Conservation (phyloP, 2,888 invertebrate genomes). For the Hofmannophila pseudospretella region DNA sequence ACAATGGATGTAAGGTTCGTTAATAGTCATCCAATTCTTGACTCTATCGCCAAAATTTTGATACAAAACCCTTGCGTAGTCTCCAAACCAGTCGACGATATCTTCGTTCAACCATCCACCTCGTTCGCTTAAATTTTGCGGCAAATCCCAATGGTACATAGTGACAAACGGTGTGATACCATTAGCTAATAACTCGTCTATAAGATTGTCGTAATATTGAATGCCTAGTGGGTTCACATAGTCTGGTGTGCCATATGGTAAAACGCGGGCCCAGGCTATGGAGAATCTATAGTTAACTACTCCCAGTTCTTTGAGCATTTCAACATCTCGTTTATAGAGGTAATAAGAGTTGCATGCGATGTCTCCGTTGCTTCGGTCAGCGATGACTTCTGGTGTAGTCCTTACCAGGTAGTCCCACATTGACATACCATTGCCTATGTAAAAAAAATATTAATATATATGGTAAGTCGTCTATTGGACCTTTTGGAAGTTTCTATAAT, state of each 20-base stretch:
- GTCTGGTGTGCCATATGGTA: constrained; percentile 70
- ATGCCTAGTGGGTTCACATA: constrained; percentile 74
- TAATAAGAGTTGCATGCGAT: constrained; percentile 76
- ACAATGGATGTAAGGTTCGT: constrained; percentile 62
- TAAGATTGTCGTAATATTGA: constrained; percentile 79
- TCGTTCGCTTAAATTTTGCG: constrained; percentile 57
- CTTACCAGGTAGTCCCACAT: constrained; percentile 78
- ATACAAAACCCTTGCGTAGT: constrained; percentile 55
- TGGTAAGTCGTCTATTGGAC: too few relatives aligned
- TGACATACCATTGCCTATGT: constrained; percentile 75
- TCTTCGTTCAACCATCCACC: constrained; percentile 66
- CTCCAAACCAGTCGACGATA: constrained; percentile 52
- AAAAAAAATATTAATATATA: too few relatives aligned
- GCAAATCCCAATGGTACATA: constrained; percentile 70
- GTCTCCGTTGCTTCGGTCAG: constrained; percentile 72
- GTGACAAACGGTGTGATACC: constrained; percentile 77
- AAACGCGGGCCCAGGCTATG: constrained; percentile 78
- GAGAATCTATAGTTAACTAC: constrained; percentile 68
- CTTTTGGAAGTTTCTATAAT: too few relatives aligned
- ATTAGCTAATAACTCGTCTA: constrained; percentile 74
- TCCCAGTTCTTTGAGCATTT: constrained; percentile 47
- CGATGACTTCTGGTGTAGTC: constrained; percentile 50
- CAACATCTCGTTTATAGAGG: constrained; percentile 68
- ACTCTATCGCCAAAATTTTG: constrained; percentile 59
- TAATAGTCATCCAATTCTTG: constrained; percentile 75